These are phyloP conservation scores for Drosophila mercatorum DNA, from an alignment of 2,888 invertebrate genomes.

Conservation along the genomic window DNA sequence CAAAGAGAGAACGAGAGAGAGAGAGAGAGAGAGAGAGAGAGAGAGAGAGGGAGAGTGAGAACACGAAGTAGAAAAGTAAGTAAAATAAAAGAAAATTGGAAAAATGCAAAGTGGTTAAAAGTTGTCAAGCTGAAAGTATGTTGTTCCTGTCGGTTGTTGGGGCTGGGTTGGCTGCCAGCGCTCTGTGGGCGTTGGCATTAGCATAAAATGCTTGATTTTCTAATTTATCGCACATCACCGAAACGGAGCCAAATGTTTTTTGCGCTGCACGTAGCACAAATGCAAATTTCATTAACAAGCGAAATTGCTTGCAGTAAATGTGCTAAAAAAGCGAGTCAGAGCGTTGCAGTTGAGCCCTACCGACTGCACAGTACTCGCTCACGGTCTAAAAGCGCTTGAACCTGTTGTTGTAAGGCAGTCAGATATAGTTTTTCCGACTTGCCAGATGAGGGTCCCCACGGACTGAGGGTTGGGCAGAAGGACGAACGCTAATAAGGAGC, in stretches of 20 bases:
- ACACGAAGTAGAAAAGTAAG: slow-evolving; percentile 7
- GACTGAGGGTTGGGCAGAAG: no score
- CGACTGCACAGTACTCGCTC: no score
- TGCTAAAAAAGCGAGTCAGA: slow-evolving; percentile 14
- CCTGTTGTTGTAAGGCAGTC: no score
- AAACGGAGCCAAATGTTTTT: slow-evolving; percentile 59
- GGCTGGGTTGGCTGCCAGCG: slow-evolving; percentile 5
- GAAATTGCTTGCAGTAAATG: slow-evolving; percentile 68
- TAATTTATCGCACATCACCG: slow-evolving; percentile 77
- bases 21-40: neutral
- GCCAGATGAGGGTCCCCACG: no score
- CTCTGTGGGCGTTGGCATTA: slow-evolving; percentile 61
- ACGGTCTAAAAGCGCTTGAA: no score
- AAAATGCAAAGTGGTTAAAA: slow-evolving; percentile 71
- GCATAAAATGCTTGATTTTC: slow-evolving; percentile 78
- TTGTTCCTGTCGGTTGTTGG: slow-evolving; percentile 34
- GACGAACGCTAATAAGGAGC: no score
- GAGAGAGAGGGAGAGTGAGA: slow-evolving; percentile 1
- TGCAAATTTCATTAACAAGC: slow-evolving; percentile 78
- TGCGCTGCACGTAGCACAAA: slow-evolving; percentile 71
- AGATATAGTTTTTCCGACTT: no score
- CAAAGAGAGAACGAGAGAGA: neutral
- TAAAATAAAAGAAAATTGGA: slow-evolving; percentile 34
- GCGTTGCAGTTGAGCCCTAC: no score
- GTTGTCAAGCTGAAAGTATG: slow-evolving; percentile 63